phyloP scores from a whole-genome alignment of 2,888 invertebrate genomes.

The Bembecia ichneumoniformis region DNA sequence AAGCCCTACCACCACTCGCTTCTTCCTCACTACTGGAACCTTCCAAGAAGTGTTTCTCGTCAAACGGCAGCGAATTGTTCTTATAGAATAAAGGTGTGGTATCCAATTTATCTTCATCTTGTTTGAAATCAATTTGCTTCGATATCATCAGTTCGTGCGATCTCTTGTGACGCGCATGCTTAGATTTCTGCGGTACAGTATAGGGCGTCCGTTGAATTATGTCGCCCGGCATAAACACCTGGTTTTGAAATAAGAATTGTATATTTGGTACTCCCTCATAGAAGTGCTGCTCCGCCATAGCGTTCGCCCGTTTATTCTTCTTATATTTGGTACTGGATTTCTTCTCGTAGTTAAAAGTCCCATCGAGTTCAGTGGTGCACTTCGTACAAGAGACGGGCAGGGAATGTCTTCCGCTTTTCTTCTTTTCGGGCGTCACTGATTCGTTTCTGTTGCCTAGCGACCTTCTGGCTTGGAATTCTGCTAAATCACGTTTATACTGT shows the following conservation, averaged over 20 bases:
- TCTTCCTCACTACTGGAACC: conserved; percentile 26
- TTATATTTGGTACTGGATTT: conserved; percentile 54
- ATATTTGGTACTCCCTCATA: conserved; percentile 48
- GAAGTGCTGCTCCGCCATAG: conserved; percentile 32
- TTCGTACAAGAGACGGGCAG: conserved; percentile 56
- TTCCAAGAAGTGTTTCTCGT: conserved; percentile 39
- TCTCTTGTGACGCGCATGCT: conserved; percentile 18
- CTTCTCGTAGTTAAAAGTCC: conserved; percentile 59
- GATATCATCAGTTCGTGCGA: conserved; percentile 35
- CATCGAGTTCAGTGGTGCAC: conserved; percentile 48
- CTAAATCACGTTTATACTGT: conserved; percentile 60
- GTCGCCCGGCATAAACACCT: conserved; percentile 64
- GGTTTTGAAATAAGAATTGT: conserved; percentile 66
- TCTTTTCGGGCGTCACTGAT: conserved; percentile 41
- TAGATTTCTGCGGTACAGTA: conserved; percentile 39
- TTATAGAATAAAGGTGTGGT: conserved; percentile 49
- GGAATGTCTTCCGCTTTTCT: conserved; percentile 55
- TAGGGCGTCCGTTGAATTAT: conserved; percentile 31
- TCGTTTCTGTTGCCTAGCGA: conserved; percentile 37
- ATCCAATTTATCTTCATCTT: conserved; percentile 28
- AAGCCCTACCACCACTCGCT: conserved; percentile 35
- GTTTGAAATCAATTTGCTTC: conserved; percentile 50
- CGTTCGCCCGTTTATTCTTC: conserved; percentile 45
- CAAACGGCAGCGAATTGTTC: conserved; percentile 48
- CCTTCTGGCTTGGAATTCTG: conserved; percentile 62